Conservation (phyloP, 2,113 vertebrate species). For the Callopanchax toddi region DNA sequence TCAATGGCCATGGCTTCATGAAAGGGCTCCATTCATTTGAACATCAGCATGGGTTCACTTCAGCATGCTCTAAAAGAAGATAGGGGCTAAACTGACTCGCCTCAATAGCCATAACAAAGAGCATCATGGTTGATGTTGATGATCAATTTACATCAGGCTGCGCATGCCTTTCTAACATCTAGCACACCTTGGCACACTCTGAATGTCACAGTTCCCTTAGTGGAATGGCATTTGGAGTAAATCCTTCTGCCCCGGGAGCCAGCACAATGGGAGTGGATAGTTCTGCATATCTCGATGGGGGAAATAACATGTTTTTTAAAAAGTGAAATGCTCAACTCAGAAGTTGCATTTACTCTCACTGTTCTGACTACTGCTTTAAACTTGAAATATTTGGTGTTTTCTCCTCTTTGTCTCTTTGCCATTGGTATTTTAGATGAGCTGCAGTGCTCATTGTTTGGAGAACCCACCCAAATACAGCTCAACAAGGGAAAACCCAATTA, state of each 20-base stretch:
- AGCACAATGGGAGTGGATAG: constrained; percentile 49
- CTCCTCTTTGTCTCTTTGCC: not conserved
- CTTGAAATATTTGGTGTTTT: not conserved
- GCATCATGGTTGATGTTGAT: constrained; percentile 50
- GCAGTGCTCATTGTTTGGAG: constrained; percentile 23
- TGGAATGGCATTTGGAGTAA: constrained; percentile 80
- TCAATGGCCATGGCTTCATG: constrained; percentile 66
- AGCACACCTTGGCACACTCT: constrained; percentile 68
- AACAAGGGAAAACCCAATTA: constrained; percentile 68
- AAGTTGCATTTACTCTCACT: constrained; percentile 5
- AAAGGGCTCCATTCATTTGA: constrained; percentile 69
- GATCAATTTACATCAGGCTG: constrained; percentile 70
- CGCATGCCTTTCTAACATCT: constrained; percentile 61
- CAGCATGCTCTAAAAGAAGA: constrained; percentile 58
- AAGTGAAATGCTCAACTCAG: not conserved
- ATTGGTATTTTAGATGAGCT: constrained; percentile 54
- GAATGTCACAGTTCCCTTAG: constrained; percentile 81
- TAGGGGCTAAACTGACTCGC: constrained; percentile 61
- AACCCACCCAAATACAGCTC: constrained; percentile 51
- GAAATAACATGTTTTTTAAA: constrained; percentile 19
- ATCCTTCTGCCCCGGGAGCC: constrained; percentile 64
- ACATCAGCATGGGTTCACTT: constrained; percentile 73
- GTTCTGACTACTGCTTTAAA: constrained; percentile 6
- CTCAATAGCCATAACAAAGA: constrained; percentile 61
- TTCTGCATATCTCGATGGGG: constrained; percentile 47